These are phyloP conservation scores for Venustaconcha ellipsiformis DNA, from an alignment of 1,140 invertebrate species.

Conservation along the genomic window DNA sequence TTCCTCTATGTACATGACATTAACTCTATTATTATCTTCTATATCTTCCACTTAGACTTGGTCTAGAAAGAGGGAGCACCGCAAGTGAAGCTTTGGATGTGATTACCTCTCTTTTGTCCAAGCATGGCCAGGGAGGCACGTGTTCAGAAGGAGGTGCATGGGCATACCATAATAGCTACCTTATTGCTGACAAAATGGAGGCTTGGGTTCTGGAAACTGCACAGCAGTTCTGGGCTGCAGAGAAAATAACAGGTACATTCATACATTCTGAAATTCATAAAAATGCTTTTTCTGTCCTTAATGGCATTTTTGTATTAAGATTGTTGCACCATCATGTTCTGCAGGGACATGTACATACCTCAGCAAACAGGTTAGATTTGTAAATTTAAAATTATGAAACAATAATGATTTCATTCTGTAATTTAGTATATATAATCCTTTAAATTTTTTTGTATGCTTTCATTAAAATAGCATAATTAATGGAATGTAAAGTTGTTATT, in stretches of 20 bases:
- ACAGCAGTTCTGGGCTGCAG: constrained; percentile 77
- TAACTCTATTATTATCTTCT: background rate
- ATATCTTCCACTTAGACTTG: constrained; percentile 71
- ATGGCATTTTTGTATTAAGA: no score
- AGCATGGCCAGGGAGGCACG: constrained; percentile 79
- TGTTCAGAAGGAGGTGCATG: constrained; percentile 38
- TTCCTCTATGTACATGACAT: background rate
- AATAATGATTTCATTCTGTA: no score
- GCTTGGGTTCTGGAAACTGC: constrained; percentile 61
- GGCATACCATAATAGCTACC: constrained; percentile 54
- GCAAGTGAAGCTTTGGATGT: constrained; percentile 76
- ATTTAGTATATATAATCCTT: no score
- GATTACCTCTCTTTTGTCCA: constrained; percentile 76
- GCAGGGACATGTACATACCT: no score
- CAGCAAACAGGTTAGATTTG: no score
- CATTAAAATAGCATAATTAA: no score
- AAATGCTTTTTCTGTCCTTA: no score
- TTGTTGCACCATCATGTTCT: no score
- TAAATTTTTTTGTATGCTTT: no score
- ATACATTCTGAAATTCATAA: no score
- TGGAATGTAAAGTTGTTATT: no score
- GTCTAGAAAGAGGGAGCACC: constrained; percentile 75
- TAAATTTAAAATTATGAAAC: no score
- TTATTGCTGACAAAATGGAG: constrained; percentile 51
- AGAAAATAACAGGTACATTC: constrained; percentile 74